Evolutionary conservation across 2,113 vertebrate genomes (phyloP).

Genomic region (Turnix velox): DNA sequence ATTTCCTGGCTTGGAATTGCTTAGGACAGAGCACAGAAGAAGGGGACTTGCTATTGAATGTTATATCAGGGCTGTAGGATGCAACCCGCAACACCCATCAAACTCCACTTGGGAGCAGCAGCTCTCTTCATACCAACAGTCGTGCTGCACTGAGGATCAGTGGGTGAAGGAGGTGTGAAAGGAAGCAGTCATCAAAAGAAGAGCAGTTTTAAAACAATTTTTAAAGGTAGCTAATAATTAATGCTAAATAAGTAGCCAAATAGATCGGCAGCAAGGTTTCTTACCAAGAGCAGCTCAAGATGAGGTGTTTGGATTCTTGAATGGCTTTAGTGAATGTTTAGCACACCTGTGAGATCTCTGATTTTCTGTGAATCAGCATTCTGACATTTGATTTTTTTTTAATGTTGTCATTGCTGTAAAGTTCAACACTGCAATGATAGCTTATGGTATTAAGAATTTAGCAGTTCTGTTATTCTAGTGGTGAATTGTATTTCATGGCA

Average conservation of each 20-base stretch:
- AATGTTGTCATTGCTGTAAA: neutral
- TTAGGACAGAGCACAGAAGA: neutral
- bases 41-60: neutral
- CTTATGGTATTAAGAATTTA: neutral
- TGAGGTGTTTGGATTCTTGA: neutral
- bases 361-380: neutral
- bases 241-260: neutral
- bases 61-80: neutral
- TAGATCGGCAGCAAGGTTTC: neutral
- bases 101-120: slow-evolving; percentile 57
- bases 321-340: neutral
- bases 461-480: neutral
- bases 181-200: neutral
- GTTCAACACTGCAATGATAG: neutral
- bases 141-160: neutral
- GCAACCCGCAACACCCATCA: neutral
- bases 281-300: neutral
- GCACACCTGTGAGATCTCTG: neutral
- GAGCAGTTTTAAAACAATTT: neutral
- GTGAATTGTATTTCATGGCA: neutral
- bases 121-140: neutral
- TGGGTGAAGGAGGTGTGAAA: neutral
- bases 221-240: neutral
- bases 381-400: neutral
- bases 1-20: neutral